Conservation (phyloP, 2,797 vertebrate genomes). For the Enteromius paludinosus region DNA sequence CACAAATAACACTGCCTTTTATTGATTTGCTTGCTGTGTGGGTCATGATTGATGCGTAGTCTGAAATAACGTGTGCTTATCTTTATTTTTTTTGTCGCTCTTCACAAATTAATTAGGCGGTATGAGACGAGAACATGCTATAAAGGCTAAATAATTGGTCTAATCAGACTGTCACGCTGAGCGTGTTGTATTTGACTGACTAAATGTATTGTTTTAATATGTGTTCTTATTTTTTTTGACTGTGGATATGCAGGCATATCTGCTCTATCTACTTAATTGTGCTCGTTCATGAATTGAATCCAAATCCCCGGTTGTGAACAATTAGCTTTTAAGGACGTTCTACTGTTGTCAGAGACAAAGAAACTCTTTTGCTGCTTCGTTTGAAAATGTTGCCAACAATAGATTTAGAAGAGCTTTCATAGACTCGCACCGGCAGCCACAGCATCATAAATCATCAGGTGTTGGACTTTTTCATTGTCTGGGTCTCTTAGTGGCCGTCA, state of each 20-base stretch:
- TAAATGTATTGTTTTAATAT: slow-evolving; percentile 38
- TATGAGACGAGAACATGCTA: slow-evolving; percentile 14
- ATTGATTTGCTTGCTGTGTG: slow-evolving; percentile 27
- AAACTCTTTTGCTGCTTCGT: not conserved
- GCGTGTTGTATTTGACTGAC: slow-evolving; percentile 7
- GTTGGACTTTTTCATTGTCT: slow-evolving; percentile 27
- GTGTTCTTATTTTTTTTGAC: slow-evolving; percentile 22
- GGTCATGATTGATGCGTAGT: slow-evolving; percentile 23
- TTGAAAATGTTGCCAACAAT: slow-evolving; percentile 27
- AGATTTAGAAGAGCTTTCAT: slow-evolving; percentile 37
- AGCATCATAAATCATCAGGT: slow-evolving; percentile 51
- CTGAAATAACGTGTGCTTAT: slow-evolving; percentile 12
- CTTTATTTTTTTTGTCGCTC: slow-evolving; percentile 4
- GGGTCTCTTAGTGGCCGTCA: slow-evolving; percentile 15
- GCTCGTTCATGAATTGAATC: slow-evolving; percentile 24
- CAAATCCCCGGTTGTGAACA: slow-evolving; percentile 29
- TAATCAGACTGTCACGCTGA: slow-evolving; percentile 5
- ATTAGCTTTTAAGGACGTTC: slow-evolving; percentile 24
- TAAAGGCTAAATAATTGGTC: slow-evolving; percentile 27
- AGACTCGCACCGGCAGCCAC: slow-evolving; percentile 29
- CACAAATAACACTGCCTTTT: not conserved
- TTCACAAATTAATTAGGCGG: slow-evolving; percentile 18
- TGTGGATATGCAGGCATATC: slow-evolving; percentile 27
- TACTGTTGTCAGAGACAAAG: slow-evolving; percentile 28
- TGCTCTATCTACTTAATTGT: slow-evolving; percentile 6